Evolutionary conservation across 2,888 invertebrate genomes (phyloP), one percentile per base, ranked within the genome.

Genomic region (Spatulosminthurus flaviceps): DNA sequence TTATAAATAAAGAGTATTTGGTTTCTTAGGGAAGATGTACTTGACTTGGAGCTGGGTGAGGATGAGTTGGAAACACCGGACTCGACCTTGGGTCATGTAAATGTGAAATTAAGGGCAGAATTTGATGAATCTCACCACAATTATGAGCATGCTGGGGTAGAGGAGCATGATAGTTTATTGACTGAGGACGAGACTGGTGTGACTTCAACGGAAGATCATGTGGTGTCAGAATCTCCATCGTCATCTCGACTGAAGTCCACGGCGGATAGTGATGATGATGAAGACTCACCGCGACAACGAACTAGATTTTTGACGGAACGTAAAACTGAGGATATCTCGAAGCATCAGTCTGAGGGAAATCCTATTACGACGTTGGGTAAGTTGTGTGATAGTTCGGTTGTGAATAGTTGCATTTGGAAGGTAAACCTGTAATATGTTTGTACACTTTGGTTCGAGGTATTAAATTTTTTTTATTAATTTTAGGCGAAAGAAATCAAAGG

Each of bases 341-440:
- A 19, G 11, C 70, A 76, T 34, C 69, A 67, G 26, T 69, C 77
- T 22, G 71, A 73, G 51, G 79, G 79, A 29, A 72, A 78, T 41
- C 83, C 84, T 5, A 84, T 84, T 69, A 81, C 81, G 29, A 83
- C 82, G 70, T 69, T 84, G 29, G 84, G 84, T 83, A 80, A 77
- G 41, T 41, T 41, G 41, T 41, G 13, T 13, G 41, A 41, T 41
- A 9, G 13, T 13, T 41, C 13, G n/a, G n/a, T n/a, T n/a, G n/a
- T n/a, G n/a, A n/a, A n/a, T n/a, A n/a, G n/a, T n/a, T n/a, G n/a
- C n/a, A n/a, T n/a, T n/a, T n/a, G n/a, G n/a, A n/a, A n/a, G n/a
- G n/a, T n/a, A n/a, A n/a, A n/a, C n/a, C n/a, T n/a, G 34, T 34
- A 34, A 34, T 34, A 34, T 9, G 34, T 34, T 34, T n/a, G n/a